A percentile compares a stretch with the other conserved stretches of the same genome.
phyloP scores from a whole-genome alignment of 2,888 invertebrate species.

The Holacanthella duospinosa region DNA sequence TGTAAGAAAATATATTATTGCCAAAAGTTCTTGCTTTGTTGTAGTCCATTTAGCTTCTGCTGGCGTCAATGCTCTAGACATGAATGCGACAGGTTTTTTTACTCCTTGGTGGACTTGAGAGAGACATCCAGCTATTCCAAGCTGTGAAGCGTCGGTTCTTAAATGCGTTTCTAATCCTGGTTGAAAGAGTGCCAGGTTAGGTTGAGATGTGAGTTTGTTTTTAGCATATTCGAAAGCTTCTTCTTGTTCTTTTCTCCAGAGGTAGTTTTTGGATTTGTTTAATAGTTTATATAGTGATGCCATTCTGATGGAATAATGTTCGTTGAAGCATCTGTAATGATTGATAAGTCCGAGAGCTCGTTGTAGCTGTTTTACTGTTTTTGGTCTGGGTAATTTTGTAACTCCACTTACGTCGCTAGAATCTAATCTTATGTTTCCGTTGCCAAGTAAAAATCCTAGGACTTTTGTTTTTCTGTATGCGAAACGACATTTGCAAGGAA shows the following conservation, averaged over 20 bases:
- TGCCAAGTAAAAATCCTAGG: constrained; percentile 1
- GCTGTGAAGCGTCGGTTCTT: background rate
- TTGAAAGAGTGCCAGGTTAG: constrained; percentile 3
- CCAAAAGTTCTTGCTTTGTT: too few species aligned
- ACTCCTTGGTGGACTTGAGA: too few species aligned
- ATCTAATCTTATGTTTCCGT: background rate
- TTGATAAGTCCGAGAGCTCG: background rate
- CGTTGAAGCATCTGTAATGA: background rate
- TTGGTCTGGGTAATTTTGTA: background rate
- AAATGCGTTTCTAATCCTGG: background rate
- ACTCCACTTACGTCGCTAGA: background rate
- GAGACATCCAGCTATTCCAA: constrained; percentile 7
- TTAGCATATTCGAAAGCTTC: background rate
- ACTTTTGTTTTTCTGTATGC: background rate
- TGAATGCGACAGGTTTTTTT: too few species aligned
- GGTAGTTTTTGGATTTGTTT: background rate
- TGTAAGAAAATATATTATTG: too few species aligned
- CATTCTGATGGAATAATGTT: background rate
- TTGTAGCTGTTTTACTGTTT: constrained; percentile 3
- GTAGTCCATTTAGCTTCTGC: too few species aligned
- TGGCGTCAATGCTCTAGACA: too few species aligned
- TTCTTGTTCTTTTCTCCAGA: background rate
- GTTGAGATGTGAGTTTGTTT: background rate
- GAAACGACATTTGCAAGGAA: background rate
- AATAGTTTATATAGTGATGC: constrained; percentile 5